phyloP scores from a whole-genome alignment of 2,113 vertebrate genomes.

The Leuciscus idus region DNA sequence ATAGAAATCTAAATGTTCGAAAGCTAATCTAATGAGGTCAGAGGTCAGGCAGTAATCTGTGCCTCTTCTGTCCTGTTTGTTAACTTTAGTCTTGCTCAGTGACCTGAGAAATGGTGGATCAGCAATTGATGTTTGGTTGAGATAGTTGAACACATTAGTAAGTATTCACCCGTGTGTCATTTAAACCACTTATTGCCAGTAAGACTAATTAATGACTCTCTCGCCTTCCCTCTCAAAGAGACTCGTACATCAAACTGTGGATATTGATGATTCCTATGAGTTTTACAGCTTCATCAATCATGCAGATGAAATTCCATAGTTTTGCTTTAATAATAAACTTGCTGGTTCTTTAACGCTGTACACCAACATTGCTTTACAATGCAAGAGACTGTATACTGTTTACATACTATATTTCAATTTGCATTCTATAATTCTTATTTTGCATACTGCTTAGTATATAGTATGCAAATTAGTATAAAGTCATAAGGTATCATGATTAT shows the following conservation, averaged over 20 bases:
- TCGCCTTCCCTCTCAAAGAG: not conserved
- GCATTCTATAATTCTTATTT: too few relatives aligned
- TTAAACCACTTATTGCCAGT: slow-evolving; percentile 26
- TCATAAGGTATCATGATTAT: not conserved
- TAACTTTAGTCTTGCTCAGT: not conserved
- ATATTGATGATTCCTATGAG: not conserved
- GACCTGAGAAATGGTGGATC: slow-evolving; percentile 5
- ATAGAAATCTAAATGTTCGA: not conserved
- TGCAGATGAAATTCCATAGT: not conserved
- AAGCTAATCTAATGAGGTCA: not conserved
- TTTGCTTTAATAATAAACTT: not conserved
- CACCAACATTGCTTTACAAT: not conserved
- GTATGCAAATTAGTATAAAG: too few relatives aligned
- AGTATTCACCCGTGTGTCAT: not conserved
- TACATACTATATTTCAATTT: not conserved
- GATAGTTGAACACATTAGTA: slow-evolving; percentile 7
- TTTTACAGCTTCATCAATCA: slow-evolving; percentile 3
- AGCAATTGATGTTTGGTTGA: slow-evolving; percentile 2
- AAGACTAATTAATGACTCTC: slow-evolving; percentile 21
- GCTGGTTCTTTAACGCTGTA: not conserved
- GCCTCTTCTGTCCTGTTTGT: slow-evolving; percentile 27
- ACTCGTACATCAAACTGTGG: not conserved
- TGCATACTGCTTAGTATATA: not conserved
- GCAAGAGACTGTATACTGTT: not conserved
- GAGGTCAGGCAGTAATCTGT: slow-evolving; percentile 37